Base-by-base conservation (phyloP, 2,797 vertebrate genomes). In the Paguma larvata region DNA sequence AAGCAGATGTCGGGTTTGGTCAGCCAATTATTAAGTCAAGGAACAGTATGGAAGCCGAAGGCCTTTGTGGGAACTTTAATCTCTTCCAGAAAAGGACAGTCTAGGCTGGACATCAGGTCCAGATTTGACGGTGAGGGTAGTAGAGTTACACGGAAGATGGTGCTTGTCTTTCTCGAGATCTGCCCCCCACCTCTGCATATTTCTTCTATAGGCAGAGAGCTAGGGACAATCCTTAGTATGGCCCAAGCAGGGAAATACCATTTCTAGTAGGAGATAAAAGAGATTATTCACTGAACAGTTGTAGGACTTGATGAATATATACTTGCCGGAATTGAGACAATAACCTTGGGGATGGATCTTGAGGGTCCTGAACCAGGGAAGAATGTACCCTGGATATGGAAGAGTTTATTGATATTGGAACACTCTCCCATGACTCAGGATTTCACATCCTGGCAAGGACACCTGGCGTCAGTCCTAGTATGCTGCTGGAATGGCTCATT, bases 361-460 rank as follows among this genome's bases (percentile, higher is more conserved):
- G 46, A 89, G 70, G 6, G 53, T 59, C 32, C 41, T 65, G n/a
- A 1, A 14, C 18, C 41, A 73, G 63, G 15, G 56, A 89, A 41
- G 11, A 83, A 86, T 73, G 53, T n/a, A 82, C 92, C 91, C 34
- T 73, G 32, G 14, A 67, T 89, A 38, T 56, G 44, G 75, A 34
- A 86, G 53, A 79, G 4, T 78, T 85, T 72, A 38, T 30, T 70
- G 46, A 85, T 65, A 91, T 41, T 77, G 87, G n/a, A 91, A 94
- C 79, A 84, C 21, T 95, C 56, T 91, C 84, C 16, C n/a, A 62
- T 89, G 89, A 95, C 89, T 93, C 85, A 96, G 86, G 63, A 86
- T 93, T 95, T 88, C 85, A 87, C 51, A 85, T 79, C n/a, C 63
- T 94, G 86, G 83, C 73, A 96, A 94, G n/a, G 73, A 85, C 4